These are phyloP conservation scores for Enteromius anoplus DNA, from an alignment of 2,797 vertebrate species.

Conservation along the genomic window DNA sequence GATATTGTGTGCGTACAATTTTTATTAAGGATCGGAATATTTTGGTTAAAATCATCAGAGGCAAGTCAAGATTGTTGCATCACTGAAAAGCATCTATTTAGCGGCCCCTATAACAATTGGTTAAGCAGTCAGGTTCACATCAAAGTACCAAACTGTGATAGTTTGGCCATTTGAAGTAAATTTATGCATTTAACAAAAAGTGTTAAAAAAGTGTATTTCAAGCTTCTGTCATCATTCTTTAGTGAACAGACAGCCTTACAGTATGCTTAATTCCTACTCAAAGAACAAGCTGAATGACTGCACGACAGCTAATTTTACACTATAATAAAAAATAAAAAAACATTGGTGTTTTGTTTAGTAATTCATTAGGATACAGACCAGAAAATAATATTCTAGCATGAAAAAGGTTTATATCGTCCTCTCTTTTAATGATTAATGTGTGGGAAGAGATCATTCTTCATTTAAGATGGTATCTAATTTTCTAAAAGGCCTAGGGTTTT, in stretches of 20 bases:
- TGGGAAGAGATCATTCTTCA: constrained; percentile 9
- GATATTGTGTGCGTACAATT: background rate
- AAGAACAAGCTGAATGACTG: background rate
- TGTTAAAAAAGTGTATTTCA: background rate
- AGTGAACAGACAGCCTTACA: background rate
- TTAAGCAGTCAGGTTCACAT: background rate
- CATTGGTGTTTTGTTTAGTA: background rate
- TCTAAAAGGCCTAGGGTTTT: constrained; percentile 21
- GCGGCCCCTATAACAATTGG: background rate
- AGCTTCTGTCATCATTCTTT: background rate
- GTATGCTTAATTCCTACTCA: background rate
- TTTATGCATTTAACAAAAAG: background rate
- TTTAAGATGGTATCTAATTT: background rate
- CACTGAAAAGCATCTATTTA: background rate
- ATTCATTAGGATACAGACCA: constrained; percentile 1
- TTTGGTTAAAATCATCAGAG: background rate
- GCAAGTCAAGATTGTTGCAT: background rate
- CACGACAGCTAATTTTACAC: background rate
- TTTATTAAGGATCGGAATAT: background rate
- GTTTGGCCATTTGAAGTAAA: background rate
- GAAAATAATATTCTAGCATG: constrained; percentile 13
- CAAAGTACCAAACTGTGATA: background rate
- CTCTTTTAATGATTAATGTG: background rate
- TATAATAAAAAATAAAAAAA: background rate
- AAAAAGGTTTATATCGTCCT: constrained; percentile 6